These are phyloP conservation scores for Tauraco hartlaubi DNA, from an alignment of 2,797 vertebrate species.

Conservation along the genomic window DNA sequence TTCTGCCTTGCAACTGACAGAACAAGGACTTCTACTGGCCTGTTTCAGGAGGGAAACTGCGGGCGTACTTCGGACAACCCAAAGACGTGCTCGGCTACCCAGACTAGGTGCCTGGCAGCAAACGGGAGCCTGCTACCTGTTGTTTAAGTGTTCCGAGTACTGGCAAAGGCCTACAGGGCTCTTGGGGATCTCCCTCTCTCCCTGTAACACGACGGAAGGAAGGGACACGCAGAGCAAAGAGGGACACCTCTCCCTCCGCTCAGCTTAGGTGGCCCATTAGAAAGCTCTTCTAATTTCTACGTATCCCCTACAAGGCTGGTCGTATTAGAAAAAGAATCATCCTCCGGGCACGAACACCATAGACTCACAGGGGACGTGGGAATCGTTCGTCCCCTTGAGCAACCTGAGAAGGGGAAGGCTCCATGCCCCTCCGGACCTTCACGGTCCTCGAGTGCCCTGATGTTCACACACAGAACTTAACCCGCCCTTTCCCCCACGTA, in stretches of 20 bases:
- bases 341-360: neutral
- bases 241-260: accelerated
- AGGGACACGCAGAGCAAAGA: neutral
- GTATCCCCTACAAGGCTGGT: neutral
- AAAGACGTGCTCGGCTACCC: accelerated
- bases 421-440: neutral
- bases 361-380: neutral
- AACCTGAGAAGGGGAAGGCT: neutral
- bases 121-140: neutral
- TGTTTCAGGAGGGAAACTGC: neutral
- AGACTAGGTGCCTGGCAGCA: neutral
- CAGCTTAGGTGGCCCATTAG: neutral
- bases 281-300: neutral
- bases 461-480: neutral
- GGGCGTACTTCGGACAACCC: neutral
- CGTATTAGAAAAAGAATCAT: neutral
- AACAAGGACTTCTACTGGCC: neutral
- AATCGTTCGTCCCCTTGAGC: neutral
- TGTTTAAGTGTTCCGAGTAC: neutral
- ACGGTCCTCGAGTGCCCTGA: neutral
- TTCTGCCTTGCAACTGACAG: neutral
- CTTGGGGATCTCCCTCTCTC: neutral
- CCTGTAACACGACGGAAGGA: neutral
- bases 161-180: neutral
- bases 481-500: neutral